Evolutionary conservation across 1,140 invertebrate species (phyloP).

Genomic region (Colletes latitarsis): DNA sequence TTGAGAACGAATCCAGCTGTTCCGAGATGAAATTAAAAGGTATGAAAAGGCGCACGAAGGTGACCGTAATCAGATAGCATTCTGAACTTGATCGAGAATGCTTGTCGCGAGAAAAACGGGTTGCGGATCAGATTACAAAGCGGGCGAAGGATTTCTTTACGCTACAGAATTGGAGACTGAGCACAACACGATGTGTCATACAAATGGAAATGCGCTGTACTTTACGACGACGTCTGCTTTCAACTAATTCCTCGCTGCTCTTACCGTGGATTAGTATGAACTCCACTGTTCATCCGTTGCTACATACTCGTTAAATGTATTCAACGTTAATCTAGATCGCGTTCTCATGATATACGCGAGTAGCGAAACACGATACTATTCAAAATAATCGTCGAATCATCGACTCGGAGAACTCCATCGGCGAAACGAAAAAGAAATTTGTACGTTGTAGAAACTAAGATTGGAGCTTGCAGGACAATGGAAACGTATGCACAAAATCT

Average conservation of each 20-base stretch:
- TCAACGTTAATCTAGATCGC: neutral
- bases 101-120: slow-evolving; percentile 25
- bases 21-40: slow-evolving; percentile 7
- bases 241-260: slow-evolving; percentile 21
- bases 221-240: neutral
- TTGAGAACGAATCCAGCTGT: neutral
- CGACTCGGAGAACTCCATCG: too few species aligned
- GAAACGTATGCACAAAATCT: too few species aligned
- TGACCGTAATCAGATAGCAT: slow-evolving; percentile 44
- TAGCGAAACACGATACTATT: neutral
- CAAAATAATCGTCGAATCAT: neutral
- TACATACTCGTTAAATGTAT: neutral
- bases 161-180: neutral
- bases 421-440: too few species aligned
- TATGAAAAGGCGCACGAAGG: slow-evolving; percentile 21
- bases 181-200: slow-evolving; percentile 18
- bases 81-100: slow-evolving; percentile 39
- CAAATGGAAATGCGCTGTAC: slow-evolving; percentile 34
- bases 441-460: too few species aligned
- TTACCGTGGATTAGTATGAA: slow-evolving; percentile 6
- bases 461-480: too few species aligned
- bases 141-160: slow-evolving; percentile 1
- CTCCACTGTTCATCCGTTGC: neutral
- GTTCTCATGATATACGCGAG: neutral
- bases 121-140: slow-evolving; percentile 47